Evolutionary conservation across 2,888 invertebrate genomes (phyloP).

Genomic region (Netelia inedita): DNA sequence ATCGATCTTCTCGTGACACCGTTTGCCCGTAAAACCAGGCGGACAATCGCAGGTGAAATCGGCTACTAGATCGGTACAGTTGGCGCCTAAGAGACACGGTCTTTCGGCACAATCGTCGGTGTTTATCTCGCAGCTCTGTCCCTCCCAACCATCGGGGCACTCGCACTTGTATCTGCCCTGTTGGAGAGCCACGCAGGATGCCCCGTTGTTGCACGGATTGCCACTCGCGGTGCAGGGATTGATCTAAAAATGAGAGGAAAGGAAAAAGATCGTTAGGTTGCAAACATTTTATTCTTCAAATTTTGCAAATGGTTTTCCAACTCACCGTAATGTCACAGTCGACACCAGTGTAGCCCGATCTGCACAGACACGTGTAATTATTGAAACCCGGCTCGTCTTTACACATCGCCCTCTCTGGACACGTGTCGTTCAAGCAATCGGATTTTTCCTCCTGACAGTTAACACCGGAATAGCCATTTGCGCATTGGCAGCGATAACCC

Average conservation of each 20-base stretch:
- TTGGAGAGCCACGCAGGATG: conserved; percentile 94
- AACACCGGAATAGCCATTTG: conserved; percentile 94
- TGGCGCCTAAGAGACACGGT: conserved; percentile 95
- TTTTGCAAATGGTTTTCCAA: conserved; percentile 61
- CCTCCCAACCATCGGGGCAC: conserved; percentile 99
- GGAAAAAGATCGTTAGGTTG: background rate
- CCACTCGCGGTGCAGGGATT: conserved; percentile 96
- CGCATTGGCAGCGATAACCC: conserved; percentile 96
- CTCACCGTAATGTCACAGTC: conserved; percentile 95
- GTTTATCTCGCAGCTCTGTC: conserved; percentile 97
- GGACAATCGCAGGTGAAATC: conserved; percentile 98
- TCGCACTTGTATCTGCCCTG: conserved; percentile 98
- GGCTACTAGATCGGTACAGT: conserved; percentile 97
- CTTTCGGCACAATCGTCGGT: conserved; percentile 97
- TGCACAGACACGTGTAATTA: conserved; percentile 96
- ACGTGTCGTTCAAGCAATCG: conserved; percentile 95
- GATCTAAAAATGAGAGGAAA: conserved; percentile 87
- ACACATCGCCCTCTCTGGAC: conserved; percentile 98
- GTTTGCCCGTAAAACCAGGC: conserved; percentile 97
- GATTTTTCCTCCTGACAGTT: conserved; percentile 97
- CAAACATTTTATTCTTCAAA: background rate
- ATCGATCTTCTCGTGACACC: conserved; percentile 98
- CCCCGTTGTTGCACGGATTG: conserved; percentile 96
- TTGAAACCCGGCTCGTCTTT: conserved; percentile 96
- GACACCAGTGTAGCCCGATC: conserved; percentile 97